Percentiles rank a stretch among this genome's conserved stretches.
Conservation (phyloP, 2,113 vertebrate species). For the Upupa epops region DNA sequence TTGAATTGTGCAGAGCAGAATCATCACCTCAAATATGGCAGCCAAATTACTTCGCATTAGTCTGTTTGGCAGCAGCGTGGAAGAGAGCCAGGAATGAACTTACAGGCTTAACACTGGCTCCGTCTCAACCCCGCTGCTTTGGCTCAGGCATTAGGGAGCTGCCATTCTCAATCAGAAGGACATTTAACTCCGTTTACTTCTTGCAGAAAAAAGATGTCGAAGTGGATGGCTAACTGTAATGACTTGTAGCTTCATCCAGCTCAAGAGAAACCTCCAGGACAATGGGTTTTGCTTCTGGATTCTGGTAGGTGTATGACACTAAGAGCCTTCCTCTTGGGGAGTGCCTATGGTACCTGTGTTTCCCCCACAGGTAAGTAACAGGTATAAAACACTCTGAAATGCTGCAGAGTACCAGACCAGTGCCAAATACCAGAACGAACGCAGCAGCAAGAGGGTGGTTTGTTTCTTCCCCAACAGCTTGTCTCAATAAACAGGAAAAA, state of each 20-base stretch:
- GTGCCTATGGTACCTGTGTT: background rate
- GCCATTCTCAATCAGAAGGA: background rate
- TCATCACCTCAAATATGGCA: constrained; percentile 57
- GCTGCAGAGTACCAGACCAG: background rate
- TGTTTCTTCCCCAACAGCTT: background rate
- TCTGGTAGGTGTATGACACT: background rate
- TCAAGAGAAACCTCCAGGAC: background rate
- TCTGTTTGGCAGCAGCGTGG: constrained; percentile 45
- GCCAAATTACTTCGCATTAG: constrained; percentile 57
- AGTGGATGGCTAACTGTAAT: background rate
- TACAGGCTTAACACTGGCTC: background rate
- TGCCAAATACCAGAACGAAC: constrained; percentile 4
- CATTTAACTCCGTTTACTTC: background rate
- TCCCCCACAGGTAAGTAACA: background rate
- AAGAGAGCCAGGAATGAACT: constrained; percentile 35
- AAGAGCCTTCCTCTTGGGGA: background rate
- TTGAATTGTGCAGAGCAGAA: constrained; percentile 50
- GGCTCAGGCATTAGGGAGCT: background rate
- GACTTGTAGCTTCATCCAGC: background rate
- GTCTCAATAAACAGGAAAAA: constrained; percentile 6
- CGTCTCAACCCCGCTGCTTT: background rate
- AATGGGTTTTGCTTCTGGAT: background rate
- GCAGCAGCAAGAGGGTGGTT: background rate
- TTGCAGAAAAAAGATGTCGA: background rate
- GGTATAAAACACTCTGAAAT: background rate